A percentile compares a stretch with the other conserved stretches of the same genome.
Evolutionary conservation across 2,797 vertebrate genomes (phyloP).

Genomic region (Chrysolophus pictus): DNA sequence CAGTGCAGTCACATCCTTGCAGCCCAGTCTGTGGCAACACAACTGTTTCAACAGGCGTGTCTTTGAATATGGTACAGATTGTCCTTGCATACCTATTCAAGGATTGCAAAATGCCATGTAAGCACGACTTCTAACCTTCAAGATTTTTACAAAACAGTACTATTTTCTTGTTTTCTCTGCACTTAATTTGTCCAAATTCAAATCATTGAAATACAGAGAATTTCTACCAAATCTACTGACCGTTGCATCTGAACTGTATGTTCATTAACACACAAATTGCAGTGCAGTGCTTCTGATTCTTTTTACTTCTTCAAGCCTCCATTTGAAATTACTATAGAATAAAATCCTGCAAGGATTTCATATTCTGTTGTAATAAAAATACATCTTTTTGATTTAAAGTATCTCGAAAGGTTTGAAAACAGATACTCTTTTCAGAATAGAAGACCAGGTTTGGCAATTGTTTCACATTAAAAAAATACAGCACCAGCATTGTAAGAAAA

Average conservation of each 20-base stretch:
- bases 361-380: not conserved
- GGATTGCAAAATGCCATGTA: not conserved
- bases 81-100: not conserved
- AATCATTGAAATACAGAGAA: not conserved
- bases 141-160: not conserved
- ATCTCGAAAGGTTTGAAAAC: not conserved
- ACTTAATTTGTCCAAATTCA: not conserved
- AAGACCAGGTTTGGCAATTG: not conserved
- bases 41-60: not conserved
- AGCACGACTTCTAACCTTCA: not conserved
- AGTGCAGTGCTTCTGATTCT: not conserved
- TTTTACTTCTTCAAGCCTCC: not conserved
- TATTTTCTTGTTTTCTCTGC: not conserved
- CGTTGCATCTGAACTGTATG: not conserved
- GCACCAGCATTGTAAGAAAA: conserved; percentile 24
- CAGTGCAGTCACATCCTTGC: not conserved
- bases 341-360: not conserved
- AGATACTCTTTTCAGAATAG: conserved; percentile 22
- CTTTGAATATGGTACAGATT: not conserved
- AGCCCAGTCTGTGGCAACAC: not conserved
- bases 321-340: not conserved
- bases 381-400: not conserved
- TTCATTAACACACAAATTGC: not conserved
- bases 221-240: not conserved
- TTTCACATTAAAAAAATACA: conserved; percentile 33